These are phyloP conservation scores for Cotesia typhae DNA, from an alignment of 1,140 invertebrate species.

Conservation along the genomic window DNA sequence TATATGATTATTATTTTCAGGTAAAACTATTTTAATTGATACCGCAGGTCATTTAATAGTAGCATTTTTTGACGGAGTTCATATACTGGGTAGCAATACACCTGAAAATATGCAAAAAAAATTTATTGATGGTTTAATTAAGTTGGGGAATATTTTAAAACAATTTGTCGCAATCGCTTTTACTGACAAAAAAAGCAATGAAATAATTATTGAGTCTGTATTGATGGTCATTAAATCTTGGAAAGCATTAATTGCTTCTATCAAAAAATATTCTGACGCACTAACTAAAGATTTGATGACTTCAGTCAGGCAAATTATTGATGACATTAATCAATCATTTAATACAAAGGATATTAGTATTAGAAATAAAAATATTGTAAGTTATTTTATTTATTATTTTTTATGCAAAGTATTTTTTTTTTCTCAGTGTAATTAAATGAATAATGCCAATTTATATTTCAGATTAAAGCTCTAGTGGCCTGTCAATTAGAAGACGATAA, in stretches of 20 bases:
- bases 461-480: background rate
- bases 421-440: background rate
- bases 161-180: slow-evolving; percentile 36
- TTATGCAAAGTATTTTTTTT: background rate
- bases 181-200: slow-evolving; percentile 31
- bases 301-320: background rate
- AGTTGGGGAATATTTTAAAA: slow-evolving; percentile 44
- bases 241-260: slow-evolving; percentile 16
- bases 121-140: slow-evolving; percentile 44
- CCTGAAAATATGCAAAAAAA: slow-evolving; percentile 42
- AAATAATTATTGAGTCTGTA: slow-evolving; percentile 35
- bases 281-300: background rate
- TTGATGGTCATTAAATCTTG: slow-evolving; percentile 43
- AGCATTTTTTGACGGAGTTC: slow-evolving; percentile 45
- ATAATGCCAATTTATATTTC: background rate
- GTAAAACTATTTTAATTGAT: slow-evolving; percentile 38
- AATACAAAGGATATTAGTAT: background rate
- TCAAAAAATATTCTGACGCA: too few species aligned
- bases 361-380: slow-evolving; percentile 15
- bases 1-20: slow-evolving; percentile 43
- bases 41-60: slow-evolving; percentile 44
- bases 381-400: background rate
- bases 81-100: slow-evolving; percentile 45
- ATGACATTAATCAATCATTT: background rate
- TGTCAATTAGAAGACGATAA: background rate